Conservation (phyloP, 2,797 vertebrate genomes). For the Falco naumanni region DNA sequence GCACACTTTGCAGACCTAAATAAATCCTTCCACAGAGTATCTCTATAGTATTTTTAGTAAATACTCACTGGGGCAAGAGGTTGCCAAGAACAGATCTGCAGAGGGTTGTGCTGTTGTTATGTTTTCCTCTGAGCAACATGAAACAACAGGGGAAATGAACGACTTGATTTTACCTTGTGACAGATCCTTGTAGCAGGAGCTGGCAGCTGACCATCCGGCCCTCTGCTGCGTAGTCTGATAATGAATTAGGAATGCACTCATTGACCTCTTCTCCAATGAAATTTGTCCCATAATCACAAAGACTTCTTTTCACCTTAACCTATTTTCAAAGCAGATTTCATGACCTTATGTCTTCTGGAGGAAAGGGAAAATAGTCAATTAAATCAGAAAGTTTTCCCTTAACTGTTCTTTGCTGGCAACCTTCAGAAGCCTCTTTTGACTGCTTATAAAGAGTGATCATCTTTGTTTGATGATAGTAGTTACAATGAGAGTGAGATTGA, state of each 20-base stretch:
- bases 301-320: conserved; percentile 17
- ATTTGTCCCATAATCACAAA: conserved; percentile 33
- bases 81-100: conserved; percentile 2
- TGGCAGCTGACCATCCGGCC: background rate
- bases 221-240: conserved; percentile 7
- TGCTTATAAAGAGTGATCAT: background rate
- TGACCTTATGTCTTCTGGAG: conserved; percentile 11
- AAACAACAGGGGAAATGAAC: conserved; percentile 13
- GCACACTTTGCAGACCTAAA: conserved; percentile 12
- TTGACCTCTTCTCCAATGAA: conserved; percentile 48
- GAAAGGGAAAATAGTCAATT: background rate
- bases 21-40: conserved; percentile 50
- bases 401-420: background rate
- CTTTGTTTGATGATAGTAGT: conserved; percentile 8
- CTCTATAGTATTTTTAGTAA: conserved; percentile 14
- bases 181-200: background rate
- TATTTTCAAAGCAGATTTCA: conserved; percentile 25
- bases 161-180: conserved; percentile 13
- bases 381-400: conserved; percentile 47
- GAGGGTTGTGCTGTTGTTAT: background rate
- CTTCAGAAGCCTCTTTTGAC: background rate
- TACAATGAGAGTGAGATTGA: conserved; percentile 33
- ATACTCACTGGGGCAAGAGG: background rate
- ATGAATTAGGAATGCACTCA: conserved; percentile 20
- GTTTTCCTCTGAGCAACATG: background rate